Evolutionary conservation across 2,113 vertebrate genomes (phyloP).

Genomic region (Tor tambroides): DNA sequence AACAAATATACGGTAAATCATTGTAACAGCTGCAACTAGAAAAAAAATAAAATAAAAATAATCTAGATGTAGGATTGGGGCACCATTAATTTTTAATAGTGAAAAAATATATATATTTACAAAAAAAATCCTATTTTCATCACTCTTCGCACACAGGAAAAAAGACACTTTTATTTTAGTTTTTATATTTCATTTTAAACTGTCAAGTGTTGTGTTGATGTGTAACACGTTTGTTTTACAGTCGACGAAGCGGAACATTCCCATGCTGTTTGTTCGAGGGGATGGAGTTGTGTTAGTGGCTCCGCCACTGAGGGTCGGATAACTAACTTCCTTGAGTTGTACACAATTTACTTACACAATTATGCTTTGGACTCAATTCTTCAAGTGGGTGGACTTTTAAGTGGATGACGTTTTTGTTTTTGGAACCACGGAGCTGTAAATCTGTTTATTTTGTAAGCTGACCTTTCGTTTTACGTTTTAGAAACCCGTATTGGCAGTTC

Average conservation of each 20-base stretch:
- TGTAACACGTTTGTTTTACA: constrained; percentile 59
- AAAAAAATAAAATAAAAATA: too few relatives aligned
- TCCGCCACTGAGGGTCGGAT: constrained; percentile 91
- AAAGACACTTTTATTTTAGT: too few relatives aligned
- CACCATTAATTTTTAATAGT: too few relatives aligned
- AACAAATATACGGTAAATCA: too few relatives aligned
- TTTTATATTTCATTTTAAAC: too few relatives aligned
- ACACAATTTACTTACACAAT: background rate
- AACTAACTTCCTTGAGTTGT: constrained; percentile 61
- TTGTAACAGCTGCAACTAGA: background rate
- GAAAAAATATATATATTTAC: too few relatives aligned
- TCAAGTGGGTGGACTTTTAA: constrained; percentile 8
- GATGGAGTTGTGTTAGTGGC: constrained; percentile 96
- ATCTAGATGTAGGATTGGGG: too few relatives aligned
- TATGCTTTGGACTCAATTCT: constrained; percentile 38
- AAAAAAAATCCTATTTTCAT: too few relatives aligned
- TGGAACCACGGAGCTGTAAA: constrained; percentile 1
- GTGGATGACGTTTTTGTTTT: background rate
- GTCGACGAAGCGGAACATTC: constrained; percentile 99
- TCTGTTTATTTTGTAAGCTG: background rate
- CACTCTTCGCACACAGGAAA: too few relatives aligned
- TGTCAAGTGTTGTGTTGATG: background rate
- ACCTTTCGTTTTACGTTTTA: background rate
- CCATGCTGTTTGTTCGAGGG: constrained; percentile 97
- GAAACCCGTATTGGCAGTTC: background rate